Percentiles rank a stretch among this genome's conserved stretches.
Conservation (phyloP, 2,888 invertebrate species). For the Drosophila vallismaia region DNA sequence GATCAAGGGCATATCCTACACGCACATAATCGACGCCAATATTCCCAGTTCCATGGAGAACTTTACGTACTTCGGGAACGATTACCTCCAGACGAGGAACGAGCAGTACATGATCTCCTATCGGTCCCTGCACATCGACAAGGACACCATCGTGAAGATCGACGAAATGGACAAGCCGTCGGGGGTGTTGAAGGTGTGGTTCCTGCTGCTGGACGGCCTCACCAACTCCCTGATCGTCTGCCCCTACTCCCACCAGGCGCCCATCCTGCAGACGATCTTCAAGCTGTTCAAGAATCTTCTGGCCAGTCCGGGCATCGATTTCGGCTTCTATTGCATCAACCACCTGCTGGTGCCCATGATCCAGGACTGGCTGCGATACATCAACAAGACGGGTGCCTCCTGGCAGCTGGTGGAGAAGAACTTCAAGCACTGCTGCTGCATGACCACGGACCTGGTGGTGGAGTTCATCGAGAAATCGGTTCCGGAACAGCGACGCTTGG, state of each 20-base stretch:
- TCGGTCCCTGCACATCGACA: slow-evolving; percentile 84
- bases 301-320: slow-evolving; percentile 93
- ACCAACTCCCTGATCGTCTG: slow-evolving; percentile 92
- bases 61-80: slow-evolving; percentile 88
- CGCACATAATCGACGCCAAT: slow-evolving; percentile 93
- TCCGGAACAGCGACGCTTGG: slow-evolving; percentile 70
- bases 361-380: slow-evolving; percentile 95
- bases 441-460: slow-evolving; percentile 95
- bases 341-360: slow-evolving; percentile 95
- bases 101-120: slow-evolving; percentile 86
- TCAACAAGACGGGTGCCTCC: slow-evolving; percentile 88
- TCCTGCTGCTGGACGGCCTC: slow-evolving; percentile 93
- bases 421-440: slow-evolving; percentile 97
- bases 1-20: slow-evolving; percentile 90
- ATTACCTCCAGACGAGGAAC: slow-evolving; percentile 86
- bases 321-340: slow-evolving; percentile 96
- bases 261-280: slow-evolving; percentile 94
- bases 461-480: slow-evolving; percentile 91
- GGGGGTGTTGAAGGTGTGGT: slow-evolving; percentile 95
- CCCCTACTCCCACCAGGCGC: slow-evolving; percentile 94
- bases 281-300: slow-evolving; percentile 91
- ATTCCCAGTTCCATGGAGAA: slow-evolving; percentile 90
- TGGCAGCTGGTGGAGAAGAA: slow-evolving; percentile 93
- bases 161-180: slow-evolving; percentile 89
- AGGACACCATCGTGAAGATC: slow-evolving; percentile 84